Conservation (phyloP, 2,113 vertebrate genomes). For the Rattus norvegicus region DNA sequence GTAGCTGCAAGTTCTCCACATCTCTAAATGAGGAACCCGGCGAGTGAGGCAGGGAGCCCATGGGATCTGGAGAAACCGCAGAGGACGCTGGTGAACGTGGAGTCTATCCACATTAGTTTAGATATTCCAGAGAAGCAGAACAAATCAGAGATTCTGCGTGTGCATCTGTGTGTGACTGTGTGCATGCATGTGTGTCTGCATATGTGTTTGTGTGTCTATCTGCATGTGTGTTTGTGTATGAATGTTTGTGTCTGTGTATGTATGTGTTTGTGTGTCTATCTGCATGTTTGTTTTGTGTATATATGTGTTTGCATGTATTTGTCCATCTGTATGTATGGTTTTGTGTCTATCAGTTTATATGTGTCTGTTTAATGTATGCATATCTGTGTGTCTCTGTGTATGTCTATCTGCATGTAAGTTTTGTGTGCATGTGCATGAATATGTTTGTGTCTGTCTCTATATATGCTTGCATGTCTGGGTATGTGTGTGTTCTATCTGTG, state of each 20-base stretch:
- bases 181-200: not conserved
- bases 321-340: not conserved
- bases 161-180: not conserved
- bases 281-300: not conserved
- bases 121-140: not conserved
- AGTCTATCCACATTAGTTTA: not conserved
- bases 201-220: not conserved
- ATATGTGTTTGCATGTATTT: not conserved
- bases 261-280: not conserved
- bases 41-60: not conserved
- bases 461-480: not conserved
- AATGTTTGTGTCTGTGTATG: not conserved
- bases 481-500: not conserved
- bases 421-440: not conserved
- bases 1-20: not conserved
- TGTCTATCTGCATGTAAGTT: not conserved
- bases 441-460: not conserved
- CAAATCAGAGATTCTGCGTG: not conserved
- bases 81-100: not conserved
- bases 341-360: not conserved
- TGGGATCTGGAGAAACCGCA: not conserved
- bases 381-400: not conserved
- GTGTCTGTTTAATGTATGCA: not conserved
- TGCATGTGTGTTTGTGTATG: not conserved
- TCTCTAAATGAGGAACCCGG: too few species aligned